A percentile compares a stretch with the other conserved stretches of the same genome.
Conservation (phyloP, 1,140 invertebrate species). For the Drosophila grimshawi region DNA sequence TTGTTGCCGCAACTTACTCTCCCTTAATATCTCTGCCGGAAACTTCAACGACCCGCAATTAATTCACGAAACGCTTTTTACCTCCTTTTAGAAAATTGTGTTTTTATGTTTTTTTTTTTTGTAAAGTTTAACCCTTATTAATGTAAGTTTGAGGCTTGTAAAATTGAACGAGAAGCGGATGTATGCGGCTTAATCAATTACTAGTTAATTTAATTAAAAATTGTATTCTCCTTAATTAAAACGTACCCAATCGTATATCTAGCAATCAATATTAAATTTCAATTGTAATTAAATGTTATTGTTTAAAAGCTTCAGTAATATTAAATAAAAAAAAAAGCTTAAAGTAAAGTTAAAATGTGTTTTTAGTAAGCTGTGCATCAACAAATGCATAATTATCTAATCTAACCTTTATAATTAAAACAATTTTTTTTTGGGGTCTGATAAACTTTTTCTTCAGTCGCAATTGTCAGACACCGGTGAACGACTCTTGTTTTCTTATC, state of each 20-base stretch:
- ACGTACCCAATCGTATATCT: no score
- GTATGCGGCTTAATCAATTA: constrained; percentile 64
- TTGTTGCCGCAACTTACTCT: constrained; percentile 43
- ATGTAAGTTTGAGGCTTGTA: constrained; percentile 37
- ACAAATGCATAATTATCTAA: no score
- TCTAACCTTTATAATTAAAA: no score
- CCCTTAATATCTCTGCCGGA: constrained; percentile 11
- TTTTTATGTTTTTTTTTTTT: constrained; percentile 62
- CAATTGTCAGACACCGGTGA: neutral
- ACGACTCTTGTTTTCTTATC: constrained; percentile 33
- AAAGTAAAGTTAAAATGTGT: no score
- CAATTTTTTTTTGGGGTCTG: neutral
- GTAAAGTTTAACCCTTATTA: constrained; percentile 62
- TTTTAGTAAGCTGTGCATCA: no score
- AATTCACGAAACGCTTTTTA: constrained; percentile 50
- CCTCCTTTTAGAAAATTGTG: constrained; percentile 60
- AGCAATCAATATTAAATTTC: no score
- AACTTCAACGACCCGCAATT: constrained; percentile 74
- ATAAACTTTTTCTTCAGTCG: neutral
- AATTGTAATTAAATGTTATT: no score
- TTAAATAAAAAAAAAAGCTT: no score
- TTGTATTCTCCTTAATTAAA: constrained; percentile 54
- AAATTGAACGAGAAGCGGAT: constrained; percentile 11
- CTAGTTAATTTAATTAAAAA: constrained; percentile 65
- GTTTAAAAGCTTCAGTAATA: no score